Evolutionary conservation across 2,797 vertebrate species (phyloP), one percentile per base, ranked within the genome.

Genomic region (Gymnodraco acuticeps): DNA sequence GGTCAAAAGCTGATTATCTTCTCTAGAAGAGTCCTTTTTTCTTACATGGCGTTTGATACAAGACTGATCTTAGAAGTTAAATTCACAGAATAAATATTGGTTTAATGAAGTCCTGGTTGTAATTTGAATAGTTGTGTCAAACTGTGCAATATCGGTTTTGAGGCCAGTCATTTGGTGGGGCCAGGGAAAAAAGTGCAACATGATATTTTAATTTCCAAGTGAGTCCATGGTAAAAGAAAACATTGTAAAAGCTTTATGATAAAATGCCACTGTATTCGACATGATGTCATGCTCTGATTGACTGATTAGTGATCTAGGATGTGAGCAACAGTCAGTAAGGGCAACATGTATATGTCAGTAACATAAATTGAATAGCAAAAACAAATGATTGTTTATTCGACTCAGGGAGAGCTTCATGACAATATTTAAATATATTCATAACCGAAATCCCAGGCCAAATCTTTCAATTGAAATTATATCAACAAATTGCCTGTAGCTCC

Each of bases 1-100:
- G 65, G 58, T 78, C 73, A 78, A 47, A 80, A 62, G 60, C 13
- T 31, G 38, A 67, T 56, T 52, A 33, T 64, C 65, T n/a, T 56
- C 16, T 54, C 16, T 50, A 33, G 19, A 23, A 61, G 13, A 19
- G 16, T 6, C 11, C 4, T 20, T 82, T 64, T 74, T 12, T 64
- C 10, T 33, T 23, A 10, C 42, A 54, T 8, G 50, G 11, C 7
- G 27, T 17, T 14, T 10, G 59, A 41, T 43, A 33, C 23, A 42
- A 61, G 50, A 55, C n/a, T 4, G 53, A 19, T 38, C 15, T 23
- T 9, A 7, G 1, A 55, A 60, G 38, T 69, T 17, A 53, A 63
- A 7, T 14, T 17, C 15, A 48, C 47, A 62, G 14, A 53, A 8
- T 41, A 1, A 68, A 53, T 3, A 62, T 53, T 13, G 27, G 5